Evolutionary conservation across 2,113 vertebrate genomes (phyloP), one percentile per base, ranked within the genome.

Genomic region (Ailurus styani): DNA sequence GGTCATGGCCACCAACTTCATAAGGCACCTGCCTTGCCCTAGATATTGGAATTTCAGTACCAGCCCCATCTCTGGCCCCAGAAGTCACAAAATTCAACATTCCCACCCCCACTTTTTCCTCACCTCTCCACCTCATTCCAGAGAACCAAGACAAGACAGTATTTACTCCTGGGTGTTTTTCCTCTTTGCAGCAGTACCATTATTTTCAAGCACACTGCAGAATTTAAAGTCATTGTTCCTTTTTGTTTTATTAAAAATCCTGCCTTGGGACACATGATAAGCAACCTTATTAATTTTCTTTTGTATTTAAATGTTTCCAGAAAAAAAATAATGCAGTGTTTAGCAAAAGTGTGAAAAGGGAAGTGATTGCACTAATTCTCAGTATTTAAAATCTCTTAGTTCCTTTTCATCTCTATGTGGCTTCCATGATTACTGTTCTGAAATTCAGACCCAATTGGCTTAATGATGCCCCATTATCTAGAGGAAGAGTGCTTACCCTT

Each of bases 231-330:
- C 25, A 90, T 77, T 81, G 50, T 79, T 97, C 54, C 62, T 64
- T 90, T 89, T 83, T 57, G 34, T 87, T 93, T 96, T 73, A 88
- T 77, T 91, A 89, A 96, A 96, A 95, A 93, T 79, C 77, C 92
- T 93, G 52, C 72, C 87, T 88, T 89, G 91, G 91, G 37, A 91
- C 57, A 85, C 72, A 73, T 66, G 82, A 95, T 96, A 96, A 95
- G 77, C 57, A 95, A 93, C 14, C 47, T 96, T 97, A 90, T 82
- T 90, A 93, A 96, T 93, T 96, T 97, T 85, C 55, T 93, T 96
- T 91, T 96, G 82, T 92, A 95, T 84, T 97, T 94, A 97, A 97
- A 92, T 70, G 10, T 87, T 87, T 87, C 42, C 9, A 55, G 64
- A 60, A 50, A 79, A 90, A 78, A 93, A 81, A 90, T 31, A 85